These are phyloP conservation scores for Drosophila azteca DNA, from an alignment of 1,140 invertebrate species.

Conservation along the genomic window DNA sequence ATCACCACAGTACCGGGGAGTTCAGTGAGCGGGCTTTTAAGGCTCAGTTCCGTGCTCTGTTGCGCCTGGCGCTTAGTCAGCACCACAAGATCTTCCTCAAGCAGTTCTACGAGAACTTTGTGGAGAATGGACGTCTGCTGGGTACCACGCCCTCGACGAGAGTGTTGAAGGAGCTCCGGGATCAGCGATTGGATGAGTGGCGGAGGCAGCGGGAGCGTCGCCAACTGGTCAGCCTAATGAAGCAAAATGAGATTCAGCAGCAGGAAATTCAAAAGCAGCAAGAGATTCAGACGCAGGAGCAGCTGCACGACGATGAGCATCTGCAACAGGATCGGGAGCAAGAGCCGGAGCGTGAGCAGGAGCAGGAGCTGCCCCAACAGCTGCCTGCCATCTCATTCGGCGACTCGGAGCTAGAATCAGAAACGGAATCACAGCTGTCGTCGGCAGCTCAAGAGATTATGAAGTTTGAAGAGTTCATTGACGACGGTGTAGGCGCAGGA, in stretches of 20 bases:
- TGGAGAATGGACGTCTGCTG: constrained; percentile 65
- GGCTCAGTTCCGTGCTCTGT: constrained; percentile 70
- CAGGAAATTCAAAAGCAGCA: constrained; percentile 24
- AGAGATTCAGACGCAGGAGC: constrained; percentile 21
- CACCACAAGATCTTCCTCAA: constrained; percentile 79
- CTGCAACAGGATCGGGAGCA: constrained; percentile 34
- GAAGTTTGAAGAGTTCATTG: constrained; percentile 81
- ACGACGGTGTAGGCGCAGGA: constrained; percentile 77
- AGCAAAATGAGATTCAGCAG: constrained; percentile 38
- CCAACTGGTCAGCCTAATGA: constrained; percentile 41
- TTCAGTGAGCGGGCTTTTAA: constrained; percentile 77
- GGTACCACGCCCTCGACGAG: constrained; percentile 71
- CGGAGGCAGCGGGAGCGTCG: constrained; percentile 57
- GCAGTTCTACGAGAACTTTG: constrained; percentile 77
- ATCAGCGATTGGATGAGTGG: constrained; percentile 74
- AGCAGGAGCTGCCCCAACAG: constrained; percentile 55
- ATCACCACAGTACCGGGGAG: constrained; percentile 79
- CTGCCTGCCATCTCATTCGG: constrained; percentile 62
- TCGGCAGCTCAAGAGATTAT: constrained; percentile 78
- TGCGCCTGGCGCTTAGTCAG: constrained; percentile 69
- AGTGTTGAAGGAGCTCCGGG: constrained; percentile 62
- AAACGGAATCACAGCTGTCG: constrained; percentile 77
- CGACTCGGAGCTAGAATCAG: constrained; percentile 75
- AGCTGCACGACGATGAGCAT: constrained; percentile 31
- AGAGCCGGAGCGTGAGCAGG: constrained; percentile 37